Evolutionary conservation across 92 coral and sea anemone genomes (phyloP).

Genomic region (Bergia sp.): DNA sequence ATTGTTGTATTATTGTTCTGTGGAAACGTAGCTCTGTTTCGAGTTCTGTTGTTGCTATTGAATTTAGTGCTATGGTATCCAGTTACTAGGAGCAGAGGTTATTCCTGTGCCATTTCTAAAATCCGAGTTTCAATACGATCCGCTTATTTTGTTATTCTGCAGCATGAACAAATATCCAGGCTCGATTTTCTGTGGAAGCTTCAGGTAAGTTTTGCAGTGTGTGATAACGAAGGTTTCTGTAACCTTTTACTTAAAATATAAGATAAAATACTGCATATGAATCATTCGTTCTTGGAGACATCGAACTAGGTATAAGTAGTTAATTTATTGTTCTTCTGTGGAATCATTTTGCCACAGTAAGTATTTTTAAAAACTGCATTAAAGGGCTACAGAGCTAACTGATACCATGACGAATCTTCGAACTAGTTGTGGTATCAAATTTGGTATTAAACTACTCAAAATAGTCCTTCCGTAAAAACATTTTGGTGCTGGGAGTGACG

Average conservation of each 20-base stretch:
- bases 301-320: too few relatives aligned
- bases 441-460: too few relatives aligned
- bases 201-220: constrained; percentile 64
- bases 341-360: neutral
- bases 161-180: constrained; percentile 98
- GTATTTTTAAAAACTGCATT: neutral
- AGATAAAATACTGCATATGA: neutral
- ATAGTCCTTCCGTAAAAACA: too few relatives aligned
- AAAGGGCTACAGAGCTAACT: too few relatives aligned
- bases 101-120: neutral
- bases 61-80: too few relatives aligned
- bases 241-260: neutral
- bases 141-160: constrained; percentile 25
- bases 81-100: neutral
- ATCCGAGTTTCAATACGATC: neutral
- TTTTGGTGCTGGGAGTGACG: too few relatives aligned
- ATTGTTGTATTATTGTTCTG: too few relatives aligned
- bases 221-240: neutral
- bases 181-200: constrained; percentile 99
- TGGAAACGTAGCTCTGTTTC: too few relatives aligned
- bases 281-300: neutral
- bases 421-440: too few relatives aligned
- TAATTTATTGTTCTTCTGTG: too few relatives aligned
- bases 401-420: too few relatives aligned
- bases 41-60: neutral